Evolutionary conservation across 1,140 invertebrate species (phyloP).

Genomic region (Mactra quadrangularis): DNA sequence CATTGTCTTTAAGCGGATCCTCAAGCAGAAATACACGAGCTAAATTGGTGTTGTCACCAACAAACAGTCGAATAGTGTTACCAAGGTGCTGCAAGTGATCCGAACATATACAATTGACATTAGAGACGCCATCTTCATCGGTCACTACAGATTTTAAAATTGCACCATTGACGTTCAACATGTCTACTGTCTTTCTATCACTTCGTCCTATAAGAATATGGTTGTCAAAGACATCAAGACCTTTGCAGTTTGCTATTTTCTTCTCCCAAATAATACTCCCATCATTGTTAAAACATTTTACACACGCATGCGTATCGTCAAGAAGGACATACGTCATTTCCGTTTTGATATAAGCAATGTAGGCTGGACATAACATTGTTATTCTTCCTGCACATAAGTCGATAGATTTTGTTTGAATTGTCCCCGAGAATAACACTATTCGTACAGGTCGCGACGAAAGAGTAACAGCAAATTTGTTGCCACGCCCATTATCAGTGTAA

Average conservation of each 20-base stretch:
- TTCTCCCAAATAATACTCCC: constrained; percentile 45
- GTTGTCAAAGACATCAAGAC: constrained; percentile 13
- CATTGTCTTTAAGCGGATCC: constrained; percentile 46
- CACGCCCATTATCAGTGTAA: background rate
- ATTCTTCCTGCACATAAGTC: background rate
- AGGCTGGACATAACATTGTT: constrained; percentile 12
- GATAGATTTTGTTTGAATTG: background rate
- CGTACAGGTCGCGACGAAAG: background rate
- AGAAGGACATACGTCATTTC: constrained; percentile 6
- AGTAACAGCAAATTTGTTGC: constrained; percentile 28
- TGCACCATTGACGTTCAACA: constrained; percentile 12
- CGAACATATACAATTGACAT: constrained; percentile 8
- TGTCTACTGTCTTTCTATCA: constrained; percentile 36
- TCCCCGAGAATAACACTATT: background rate
- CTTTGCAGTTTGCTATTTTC: constrained; percentile 9
- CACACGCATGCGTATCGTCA: constrained; percentile 17
- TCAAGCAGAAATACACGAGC: constrained; percentile 31
- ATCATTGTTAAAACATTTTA: constrained; percentile 21
- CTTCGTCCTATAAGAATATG: constrained; percentile 20
- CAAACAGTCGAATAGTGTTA: background rate
- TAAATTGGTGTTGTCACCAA: constrained; percentile 36
- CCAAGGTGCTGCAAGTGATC: background rate
- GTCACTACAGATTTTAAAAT: constrained; percentile 39
- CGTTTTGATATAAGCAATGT: constrained; percentile 7
- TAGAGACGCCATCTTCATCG: constrained; percentile 19